These are phyloP conservation scores for Mionectes macconnelli DNA, from an alignment of 2,113 vertebrate genomes.

Conservation along the genomic window DNA sequence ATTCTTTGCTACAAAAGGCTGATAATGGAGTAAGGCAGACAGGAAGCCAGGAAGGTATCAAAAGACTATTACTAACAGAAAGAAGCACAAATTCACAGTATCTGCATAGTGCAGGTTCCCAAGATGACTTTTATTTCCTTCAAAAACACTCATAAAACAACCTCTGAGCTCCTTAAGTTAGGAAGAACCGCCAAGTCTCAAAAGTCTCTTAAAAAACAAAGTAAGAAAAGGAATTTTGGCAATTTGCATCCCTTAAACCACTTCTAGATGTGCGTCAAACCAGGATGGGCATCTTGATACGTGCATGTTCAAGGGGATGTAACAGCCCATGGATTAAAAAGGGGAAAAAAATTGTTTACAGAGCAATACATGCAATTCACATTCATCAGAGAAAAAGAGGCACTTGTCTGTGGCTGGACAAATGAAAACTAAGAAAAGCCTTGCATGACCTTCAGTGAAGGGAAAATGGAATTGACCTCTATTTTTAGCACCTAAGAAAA, in stretches of 20 bases:
- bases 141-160: not conserved
- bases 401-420: not conserved
- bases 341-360: not conserved
- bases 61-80: not conserved
- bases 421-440: not conserved
- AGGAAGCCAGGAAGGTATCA: not conserved
- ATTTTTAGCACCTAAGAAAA: not conserved
- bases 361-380: not conserved
- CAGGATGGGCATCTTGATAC: not conserved
- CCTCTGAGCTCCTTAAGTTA: not conserved
- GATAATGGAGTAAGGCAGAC: not conserved
- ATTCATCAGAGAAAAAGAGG: not conserved
- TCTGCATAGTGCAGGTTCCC: not conserved
- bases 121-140: not conserved
- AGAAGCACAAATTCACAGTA: not conserved
- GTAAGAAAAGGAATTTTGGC: not conserved
- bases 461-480: not conserved
- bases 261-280: conserved; percentile 21
- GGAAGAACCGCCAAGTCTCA: not conserved
- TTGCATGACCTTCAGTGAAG: not conserved
- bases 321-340: not conserved
- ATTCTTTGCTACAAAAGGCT: not conserved
- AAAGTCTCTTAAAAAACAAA: not conserved
- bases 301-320: not conserved
- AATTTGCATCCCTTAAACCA: not conserved